phyloP scores from a whole-genome alignment of 2,113 vertebrate species.

The Triplophysa rosa region DNA sequence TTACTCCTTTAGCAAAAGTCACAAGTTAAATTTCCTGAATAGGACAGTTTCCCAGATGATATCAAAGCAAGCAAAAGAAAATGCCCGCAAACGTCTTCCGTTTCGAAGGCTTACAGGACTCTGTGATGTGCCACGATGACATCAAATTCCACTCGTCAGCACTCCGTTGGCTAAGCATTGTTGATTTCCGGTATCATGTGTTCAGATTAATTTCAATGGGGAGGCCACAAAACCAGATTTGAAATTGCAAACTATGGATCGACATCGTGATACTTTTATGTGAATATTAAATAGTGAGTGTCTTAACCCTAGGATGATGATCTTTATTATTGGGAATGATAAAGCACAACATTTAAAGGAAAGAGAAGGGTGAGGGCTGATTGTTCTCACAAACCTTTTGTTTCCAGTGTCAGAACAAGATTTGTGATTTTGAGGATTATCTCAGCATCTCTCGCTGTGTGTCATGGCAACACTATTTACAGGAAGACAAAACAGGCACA shows the following conservation, averaged over 20 bases:
- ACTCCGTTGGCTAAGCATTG: conserved; percentile 1
- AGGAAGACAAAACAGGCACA: conserved; percentile 43
- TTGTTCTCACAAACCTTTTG: neutral
- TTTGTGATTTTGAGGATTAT: conserved; percentile 41
- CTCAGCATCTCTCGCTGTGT: conserved; percentile 34
- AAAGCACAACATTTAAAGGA: neutral
- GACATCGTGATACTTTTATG: neutral
- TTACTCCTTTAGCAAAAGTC: conserved; percentile 47
- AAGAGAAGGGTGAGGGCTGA: neutral
- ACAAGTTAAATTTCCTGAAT: conserved; percentile 48
- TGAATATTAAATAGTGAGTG: too few species aligned
- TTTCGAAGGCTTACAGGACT: conserved; percentile 34
- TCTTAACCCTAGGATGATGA: neutral
- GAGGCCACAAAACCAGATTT: neutral
- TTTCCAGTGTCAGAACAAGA: neutral
- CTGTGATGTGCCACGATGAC: conserved; percentile 33
- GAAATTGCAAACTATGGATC: neutral
- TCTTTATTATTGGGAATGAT: neutral
- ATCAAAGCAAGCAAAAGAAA: conserved; percentile 37
- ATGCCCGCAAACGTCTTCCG: conserved; percentile 31
- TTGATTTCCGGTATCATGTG: conserved; percentile 5
- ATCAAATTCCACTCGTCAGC: conserved; percentile 47
- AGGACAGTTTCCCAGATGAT: conserved; percentile 44
- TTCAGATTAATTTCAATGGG: conserved; percentile 1
- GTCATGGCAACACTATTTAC: conserved; percentile 43